phyloP scores from a whole-genome alignment of 92 coral and sea anemone species.

The Umimayanthus chanpuru region DNA sequence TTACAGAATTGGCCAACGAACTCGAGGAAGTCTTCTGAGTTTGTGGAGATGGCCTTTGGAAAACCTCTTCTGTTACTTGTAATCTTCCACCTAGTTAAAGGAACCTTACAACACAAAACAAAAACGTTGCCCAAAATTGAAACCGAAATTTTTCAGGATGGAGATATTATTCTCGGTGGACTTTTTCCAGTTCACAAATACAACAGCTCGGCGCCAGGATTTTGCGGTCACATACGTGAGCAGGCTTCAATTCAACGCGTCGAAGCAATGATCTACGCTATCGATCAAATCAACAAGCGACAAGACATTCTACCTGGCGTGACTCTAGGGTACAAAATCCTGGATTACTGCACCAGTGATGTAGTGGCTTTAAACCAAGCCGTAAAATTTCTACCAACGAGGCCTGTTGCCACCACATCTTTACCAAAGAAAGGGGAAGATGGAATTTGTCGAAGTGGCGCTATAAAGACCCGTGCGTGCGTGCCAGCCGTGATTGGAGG shows the following conservation, averaged over 20 bases:
- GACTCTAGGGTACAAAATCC: constrained; percentile 49
- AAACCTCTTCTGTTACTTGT: neutral
- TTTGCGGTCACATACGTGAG: constrained; percentile 34
- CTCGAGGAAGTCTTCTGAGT: neutral
- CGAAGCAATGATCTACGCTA: constrained; percentile 53
- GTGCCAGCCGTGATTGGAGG: constrained; percentile 42
- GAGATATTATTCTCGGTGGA: constrained; percentile 61
- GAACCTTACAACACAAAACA: neutral
- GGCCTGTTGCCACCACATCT: constrained; percentile 18
- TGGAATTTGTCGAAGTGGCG: neutral
- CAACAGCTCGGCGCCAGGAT: constrained; percentile 46
- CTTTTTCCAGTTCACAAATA: constrained; percentile 57
- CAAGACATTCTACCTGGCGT: constrained; percentile 42
- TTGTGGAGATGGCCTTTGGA: neutral
- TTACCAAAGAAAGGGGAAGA: neutral
- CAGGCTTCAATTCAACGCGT: constrained; percentile 56
- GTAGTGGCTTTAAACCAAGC: constrained; percentile 54
- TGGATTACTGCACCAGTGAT: constrained; percentile 53
- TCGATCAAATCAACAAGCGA: constrained; percentile 49
- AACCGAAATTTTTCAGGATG: constrained; percentile 43
- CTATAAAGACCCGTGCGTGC: neutral
- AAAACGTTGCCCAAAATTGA: constrained; percentile 17
- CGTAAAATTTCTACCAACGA: constrained; percentile 34
- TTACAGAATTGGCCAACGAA: neutral
- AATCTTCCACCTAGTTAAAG: neutral